Evolutionary conservation across 2,888 invertebrate genomes (phyloP).

Genomic region (Lypha dubia): DNA sequence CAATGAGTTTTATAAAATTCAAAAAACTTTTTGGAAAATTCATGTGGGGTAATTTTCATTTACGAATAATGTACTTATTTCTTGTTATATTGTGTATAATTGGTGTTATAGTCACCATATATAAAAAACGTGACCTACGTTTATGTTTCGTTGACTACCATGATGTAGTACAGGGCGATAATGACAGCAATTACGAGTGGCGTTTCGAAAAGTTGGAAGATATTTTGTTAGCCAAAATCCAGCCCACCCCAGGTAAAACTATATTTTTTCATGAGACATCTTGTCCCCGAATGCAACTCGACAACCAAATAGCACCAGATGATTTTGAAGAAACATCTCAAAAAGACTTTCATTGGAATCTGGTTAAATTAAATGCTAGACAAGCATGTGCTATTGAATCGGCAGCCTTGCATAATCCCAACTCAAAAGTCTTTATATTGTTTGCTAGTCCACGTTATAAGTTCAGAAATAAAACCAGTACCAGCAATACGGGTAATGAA

Average conservation of each 20-base stretch:
- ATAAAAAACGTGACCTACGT: constrained; percentile 74
- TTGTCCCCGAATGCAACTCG: constrained; percentile 74
- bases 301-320: neutral
- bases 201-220: constrained; percentile 75
- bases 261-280: constrained; percentile 83
- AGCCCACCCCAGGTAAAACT: constrained; percentile 77
- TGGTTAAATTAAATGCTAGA: constrained; percentile 77
- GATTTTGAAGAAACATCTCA: constrained; percentile 11
- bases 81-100: constrained; percentile 73
- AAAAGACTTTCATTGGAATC: constrained; percentile 57
- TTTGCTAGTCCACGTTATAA: constrained; percentile 79
- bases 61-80: constrained; percentile 76
- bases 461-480: constrained; percentile 68
- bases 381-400: constrained; percentile 83
- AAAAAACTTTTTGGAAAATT: constrained; percentile 68
- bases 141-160: constrained; percentile 77
- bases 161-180: constrained; percentile 10
- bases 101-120: constrained; percentile 73
- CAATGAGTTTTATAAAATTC: constrained; percentile 63
- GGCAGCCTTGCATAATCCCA: constrained; percentile 81
- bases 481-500: constrained; percentile 47
- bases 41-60: constrained; percentile 71
- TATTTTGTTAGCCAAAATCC: constrained; percentile 76
- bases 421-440: constrained; percentile 79
- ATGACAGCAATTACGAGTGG: neutral